Base-by-base conservation (phyloP, 2,888 invertebrate species). In the Agrochola circellaris region DNA sequence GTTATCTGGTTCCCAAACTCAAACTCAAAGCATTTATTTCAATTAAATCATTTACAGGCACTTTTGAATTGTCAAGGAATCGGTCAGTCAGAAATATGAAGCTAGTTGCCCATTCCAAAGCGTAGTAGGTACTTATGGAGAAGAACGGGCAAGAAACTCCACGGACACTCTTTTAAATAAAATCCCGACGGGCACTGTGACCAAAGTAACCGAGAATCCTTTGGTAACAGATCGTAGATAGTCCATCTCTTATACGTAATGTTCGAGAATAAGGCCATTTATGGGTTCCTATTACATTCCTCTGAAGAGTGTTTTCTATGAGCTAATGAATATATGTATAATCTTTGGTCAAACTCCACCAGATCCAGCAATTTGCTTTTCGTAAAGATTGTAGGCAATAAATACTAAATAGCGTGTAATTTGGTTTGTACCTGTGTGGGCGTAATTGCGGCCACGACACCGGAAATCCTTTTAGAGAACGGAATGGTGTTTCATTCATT, bases 381-480 rank as follows among this genome's bases (percentile, higher is more conserved):
- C 7, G 6, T 61, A 56, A 66, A 42, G 15, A 54, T 58, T 73
- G 56, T 20, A 13, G 17, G 75, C 30, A 74, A 51, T 73, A 73
- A 79, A 60, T 61, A 17, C 7, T 68, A 34, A 54, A 60, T 45
- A 13, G n/a, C 72, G 15, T 64, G 62, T 75, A 68, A 70, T 73
- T 83, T 62, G 15, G n/a, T 69, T 73, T 38, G 17, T 48, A 26
- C 30, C 58, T 54, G 60, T 48, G 81, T 82, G 58, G 84, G 84
- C 26, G 84, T 83, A 84, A 74, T 67, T 58, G n/a, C 69, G 13
- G 51, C 34, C 30, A 65, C 62, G 62, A 62, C 58, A 71, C 73
- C 73, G 83, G 84, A 83, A 73, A 81, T 83, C 81, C 77, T 80
- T 58, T 64, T 45, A 51, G 30, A 17, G 61, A 76, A 60, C 38